Evolutionary conservation across 2,888 invertebrate genomes (phyloP).

Genomic region (Panopea generosa): DNA sequence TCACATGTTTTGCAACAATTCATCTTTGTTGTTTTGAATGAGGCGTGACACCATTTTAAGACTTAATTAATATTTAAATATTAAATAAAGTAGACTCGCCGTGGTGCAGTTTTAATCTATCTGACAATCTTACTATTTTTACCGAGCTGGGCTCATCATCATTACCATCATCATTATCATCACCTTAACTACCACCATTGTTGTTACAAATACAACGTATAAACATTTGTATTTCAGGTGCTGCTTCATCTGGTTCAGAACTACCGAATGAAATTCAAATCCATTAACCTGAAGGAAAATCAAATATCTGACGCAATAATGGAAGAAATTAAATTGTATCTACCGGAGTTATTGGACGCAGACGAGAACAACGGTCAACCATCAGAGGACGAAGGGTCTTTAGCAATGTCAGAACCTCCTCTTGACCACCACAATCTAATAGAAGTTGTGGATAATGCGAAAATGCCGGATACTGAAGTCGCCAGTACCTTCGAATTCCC

Average conservation of each 20-base stretch:
- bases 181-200: too few relatives aligned
- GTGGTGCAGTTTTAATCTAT: too few relatives aligned
- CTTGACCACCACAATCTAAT: constrained; percentile 19
- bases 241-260: constrained; percentile 77
- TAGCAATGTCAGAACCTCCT: constrained; percentile 59
- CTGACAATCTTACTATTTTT: too few relatives aligned
- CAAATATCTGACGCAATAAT: constrained; percentile 61
- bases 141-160: too few relatives aligned
- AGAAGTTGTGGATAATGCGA: not conserved
- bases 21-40: too few relatives aligned
- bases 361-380: not conserved
- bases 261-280: constrained; percentile 70
- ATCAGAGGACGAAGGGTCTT: constrained; percentile 34
- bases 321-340: constrained; percentile 65
- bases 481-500: not conserved
- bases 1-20: too few relatives aligned
- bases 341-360: constrained; percentile 5
- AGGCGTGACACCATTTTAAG: too few relatives aligned
- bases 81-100: too few relatives aligned
- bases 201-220: too few relatives aligned
- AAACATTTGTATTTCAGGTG: constrained; percentile 66
- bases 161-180: too few relatives aligned
- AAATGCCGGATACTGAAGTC: not conserved
- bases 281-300: constrained; percentile 75
- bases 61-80: too few relatives aligned